Base-by-base conservation (phyloP, 2,113 vertebrate genomes). In the Gila orcuttii region DNA sequence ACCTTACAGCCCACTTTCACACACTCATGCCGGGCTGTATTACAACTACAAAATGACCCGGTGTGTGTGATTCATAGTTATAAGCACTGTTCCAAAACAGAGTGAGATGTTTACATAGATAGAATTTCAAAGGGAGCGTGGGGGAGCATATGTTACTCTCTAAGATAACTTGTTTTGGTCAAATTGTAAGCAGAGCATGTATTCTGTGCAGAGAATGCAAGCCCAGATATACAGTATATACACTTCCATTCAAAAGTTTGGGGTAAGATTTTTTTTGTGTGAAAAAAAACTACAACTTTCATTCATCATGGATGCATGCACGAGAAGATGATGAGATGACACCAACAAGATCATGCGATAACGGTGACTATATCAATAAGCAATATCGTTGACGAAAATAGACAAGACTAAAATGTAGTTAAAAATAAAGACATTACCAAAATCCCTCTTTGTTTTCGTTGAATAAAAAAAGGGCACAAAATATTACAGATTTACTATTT, bases 1-100 rank as follows among this genome's bases (percentile, higher is more conserved):
- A 77, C 69, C 85, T 76, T 60, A 52, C 85, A 83, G 25, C 82
- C 83, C 79, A 68, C 76, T 73, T 50, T 82, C 66, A 74, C 45
- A 83, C 59, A 79, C 78, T 64, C 85, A 84, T 82, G 71, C 69
- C n/a, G 79, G 79, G 42, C 86, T 84, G 74, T 80, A 77, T 83
- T 76, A 76, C 25, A 75, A 45, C 47, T 79, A 39, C 42, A 64
- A 47, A 36, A 78, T 59, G 57, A 47, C 42, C 39, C 25, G 59
- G 28, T 64, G 76, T 84, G 77, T 84, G 88, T 76, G 76, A 83
- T 10, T 33, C 28, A 73, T 17, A 25, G 23, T 64, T 66, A 80
- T 68, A 13, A 55, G 45, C 77, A 64, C 50, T 11, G 42, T 23
- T 66, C 31, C 45, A 71, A 28, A 83, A 79, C 21, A 5, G 3